Base-by-base conservation (phyloP, 2,113 vertebrate species). In the Cairina moschata region DNA sequence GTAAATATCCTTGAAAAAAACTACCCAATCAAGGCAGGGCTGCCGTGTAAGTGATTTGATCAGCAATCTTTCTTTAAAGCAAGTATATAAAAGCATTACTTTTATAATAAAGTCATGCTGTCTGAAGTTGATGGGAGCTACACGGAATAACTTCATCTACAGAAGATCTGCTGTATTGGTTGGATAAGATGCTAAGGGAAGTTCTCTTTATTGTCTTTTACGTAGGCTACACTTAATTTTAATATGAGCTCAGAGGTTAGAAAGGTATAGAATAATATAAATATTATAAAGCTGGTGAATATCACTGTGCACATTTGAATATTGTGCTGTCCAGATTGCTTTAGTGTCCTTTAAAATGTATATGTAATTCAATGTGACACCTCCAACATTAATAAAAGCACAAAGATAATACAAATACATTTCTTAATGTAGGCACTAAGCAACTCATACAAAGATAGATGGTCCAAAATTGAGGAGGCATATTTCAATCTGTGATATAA, bases 391-490 rank as follows among this genome's bases (percentile, higher is more conserved):
- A 96, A 46, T 54, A 96, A 89, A 15, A 78, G 66, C 77, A 91
- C 12, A 32, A 82, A 96, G 93, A 79, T 34, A 77, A 55, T 81
- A 88, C 88, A 93, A 93, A 91, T 69, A 22, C 16, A 76, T 96
- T 96, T 97, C 95, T 88, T 87, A 89, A 89, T 93, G 91, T 11
- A 92, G n/a, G 88, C 74, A 93, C 40, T 7, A 7, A 89, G 50
- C 12, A 92, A 85, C 40, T 69, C 31, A 91, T 92, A 96, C 77
- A 85, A 88, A 91, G 54, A 69, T 25, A 85, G 46, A 28, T 34
- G 54, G 38, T 79, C 44, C 44, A 91, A 91, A 92, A 79, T 9
- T 23, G 66, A 90, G 77, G 84, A 90, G 42, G 14, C 18, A 40
- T 83, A 73, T 77, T 90, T 83, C 66, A 66, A 59, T 90, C 56